Evolutionary conservation across 2,113 vertebrate genomes (phyloP).

Genomic region (Propithecus coquereli): DNA sequence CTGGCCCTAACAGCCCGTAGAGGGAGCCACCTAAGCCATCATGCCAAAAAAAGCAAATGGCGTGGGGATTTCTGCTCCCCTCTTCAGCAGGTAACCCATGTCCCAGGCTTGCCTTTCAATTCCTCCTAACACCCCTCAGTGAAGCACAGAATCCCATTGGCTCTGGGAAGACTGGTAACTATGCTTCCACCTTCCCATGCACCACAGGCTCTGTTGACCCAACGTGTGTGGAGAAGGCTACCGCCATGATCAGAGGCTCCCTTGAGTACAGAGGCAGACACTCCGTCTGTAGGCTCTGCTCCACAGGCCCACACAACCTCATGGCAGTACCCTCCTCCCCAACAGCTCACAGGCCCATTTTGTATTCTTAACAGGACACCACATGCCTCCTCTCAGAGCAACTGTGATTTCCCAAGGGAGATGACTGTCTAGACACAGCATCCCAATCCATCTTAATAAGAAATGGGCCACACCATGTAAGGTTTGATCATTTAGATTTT

Average conservation of each 20-base stretch:
- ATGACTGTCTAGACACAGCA: slow-evolving; percentile 65
- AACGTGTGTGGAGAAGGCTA: not conserved
- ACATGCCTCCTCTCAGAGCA: slow-evolving; percentile 14
- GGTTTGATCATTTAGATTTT: not conserved
- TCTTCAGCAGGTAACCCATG: not conserved
- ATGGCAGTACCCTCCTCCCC: not conserved
- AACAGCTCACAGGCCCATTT: slow-evolving; percentile 23
- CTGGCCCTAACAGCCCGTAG: not conserved
- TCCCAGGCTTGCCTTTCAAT: not conserved
- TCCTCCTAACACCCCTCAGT: not conserved
- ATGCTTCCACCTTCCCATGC: not conserved
- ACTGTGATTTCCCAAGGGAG: slow-evolving; percentile 65
- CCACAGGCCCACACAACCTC: not conserved
- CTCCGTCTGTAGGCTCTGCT: not conserved
- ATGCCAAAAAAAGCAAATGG: not conserved
- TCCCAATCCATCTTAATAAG: slow-evolving; percentile 41
- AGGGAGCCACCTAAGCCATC: not conserved
- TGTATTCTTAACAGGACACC: slow-evolving; percentile 56
- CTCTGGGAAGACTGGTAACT: not conserved
- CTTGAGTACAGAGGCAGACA: not conserved
- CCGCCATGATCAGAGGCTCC: not conserved
- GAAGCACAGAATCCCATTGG: not conserved
- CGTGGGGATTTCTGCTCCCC: not conserved
- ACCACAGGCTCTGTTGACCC: not conserved
- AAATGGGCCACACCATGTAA: not conserved